Evolutionary conservation across 2,888 invertebrate genomes (phyloP).

Genomic region (Pseudococcus jackbeardsleyi): DNA sequence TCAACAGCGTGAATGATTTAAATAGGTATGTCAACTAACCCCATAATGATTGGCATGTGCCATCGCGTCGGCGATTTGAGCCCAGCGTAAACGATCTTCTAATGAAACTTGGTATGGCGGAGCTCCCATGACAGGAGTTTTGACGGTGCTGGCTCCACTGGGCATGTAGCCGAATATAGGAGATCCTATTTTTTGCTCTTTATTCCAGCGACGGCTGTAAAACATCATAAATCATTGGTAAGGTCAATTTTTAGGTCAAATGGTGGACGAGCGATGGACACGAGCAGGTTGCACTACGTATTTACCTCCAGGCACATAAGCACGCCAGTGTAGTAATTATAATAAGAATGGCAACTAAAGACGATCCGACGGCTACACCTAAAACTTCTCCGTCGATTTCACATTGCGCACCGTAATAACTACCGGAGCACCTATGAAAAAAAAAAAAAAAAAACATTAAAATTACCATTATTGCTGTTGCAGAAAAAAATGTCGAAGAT

Average conservation of each 20-base stretch:
- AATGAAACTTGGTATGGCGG: constrained; percentile 84
- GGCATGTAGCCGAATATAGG: constrained; percentile 91
- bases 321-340: constrained; percentile 89
- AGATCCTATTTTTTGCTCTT: constrained; percentile 84
- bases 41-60: constrained; percentile 88
- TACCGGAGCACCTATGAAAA: constrained; percentile 80
- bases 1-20: background rate
- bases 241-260: background rate
- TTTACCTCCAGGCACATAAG: constrained; percentile 90
- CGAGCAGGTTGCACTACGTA: background rate
- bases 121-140: constrained; percentile 80
- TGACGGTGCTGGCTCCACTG: constrained; percentile 77
- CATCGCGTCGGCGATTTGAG: constrained; percentile 90
- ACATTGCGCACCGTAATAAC: constrained; percentile 89
- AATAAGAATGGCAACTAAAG: constrained; percentile 88
- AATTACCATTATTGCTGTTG: background rate
- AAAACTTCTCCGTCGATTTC: constrained; percentile 93
- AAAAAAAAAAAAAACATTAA: background rate
- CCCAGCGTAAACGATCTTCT: constrained; percentile 88
- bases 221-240: background rate
- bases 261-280: background rate
- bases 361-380: constrained; percentile 91
- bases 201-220: constrained; percentile 86
- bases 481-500: background rate
- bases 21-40: constrained; percentile 73